Evolutionary conservation across 1,140 invertebrate species (phyloP).

Genomic region (Drosophila punjabiensis): DNA sequence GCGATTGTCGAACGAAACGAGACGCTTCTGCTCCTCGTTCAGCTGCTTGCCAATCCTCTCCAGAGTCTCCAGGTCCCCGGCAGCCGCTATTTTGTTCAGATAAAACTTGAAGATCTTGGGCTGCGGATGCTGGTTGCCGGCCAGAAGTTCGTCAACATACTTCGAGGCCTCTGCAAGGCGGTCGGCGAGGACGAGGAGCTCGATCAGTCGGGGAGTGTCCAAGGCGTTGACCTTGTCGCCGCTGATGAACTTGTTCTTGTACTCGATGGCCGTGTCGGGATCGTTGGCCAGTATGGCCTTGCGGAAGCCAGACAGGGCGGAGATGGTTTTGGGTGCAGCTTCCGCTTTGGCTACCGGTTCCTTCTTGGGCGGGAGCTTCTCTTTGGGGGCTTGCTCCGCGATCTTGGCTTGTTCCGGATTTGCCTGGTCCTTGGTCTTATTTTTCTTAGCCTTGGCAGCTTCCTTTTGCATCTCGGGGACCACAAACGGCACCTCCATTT

Average conservation of each 20-base stretch:
- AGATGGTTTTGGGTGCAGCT: constrained; percentile 8
- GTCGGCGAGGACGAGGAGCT: constrained; percentile 86
- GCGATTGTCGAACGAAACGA: constrained; percentile 87
- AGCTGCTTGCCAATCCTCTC: constrained; percentile 86
- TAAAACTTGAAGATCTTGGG: constrained; percentile 87
- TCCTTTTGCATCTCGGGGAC: constrained; percentile 85
- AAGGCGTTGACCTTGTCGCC: constrained; percentile 62
- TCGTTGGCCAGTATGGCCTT: constrained; percentile 86
- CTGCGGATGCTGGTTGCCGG: constrained; percentile 84
- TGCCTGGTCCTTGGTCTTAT: constrained; percentile 2
- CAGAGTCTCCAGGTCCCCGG: constrained; percentile 86
- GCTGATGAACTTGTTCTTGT: constrained; percentile 78
- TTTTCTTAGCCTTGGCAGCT: constrained; percentile 32
- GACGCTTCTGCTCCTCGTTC: constrained; percentile 86
- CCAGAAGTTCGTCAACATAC: constrained; percentile 86
- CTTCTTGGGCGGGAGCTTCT: constrained; percentile 21
- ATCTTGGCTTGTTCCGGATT: constrained; percentile 11
- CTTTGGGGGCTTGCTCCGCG: constrained; percentile 11
- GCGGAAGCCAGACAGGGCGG: constrained; percentile 52
- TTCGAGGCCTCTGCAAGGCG: constrained; percentile 86
- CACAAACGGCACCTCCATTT: constrained; percentile 89
- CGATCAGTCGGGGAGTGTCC: constrained; percentile 86
- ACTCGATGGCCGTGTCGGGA: constrained; percentile 86
- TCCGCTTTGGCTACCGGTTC: constrained; percentile 5
- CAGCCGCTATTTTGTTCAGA: constrained; percentile 86